Base-by-base conservation (phyloP, 2,888 invertebrate species). In the Meganola albula region DNA sequence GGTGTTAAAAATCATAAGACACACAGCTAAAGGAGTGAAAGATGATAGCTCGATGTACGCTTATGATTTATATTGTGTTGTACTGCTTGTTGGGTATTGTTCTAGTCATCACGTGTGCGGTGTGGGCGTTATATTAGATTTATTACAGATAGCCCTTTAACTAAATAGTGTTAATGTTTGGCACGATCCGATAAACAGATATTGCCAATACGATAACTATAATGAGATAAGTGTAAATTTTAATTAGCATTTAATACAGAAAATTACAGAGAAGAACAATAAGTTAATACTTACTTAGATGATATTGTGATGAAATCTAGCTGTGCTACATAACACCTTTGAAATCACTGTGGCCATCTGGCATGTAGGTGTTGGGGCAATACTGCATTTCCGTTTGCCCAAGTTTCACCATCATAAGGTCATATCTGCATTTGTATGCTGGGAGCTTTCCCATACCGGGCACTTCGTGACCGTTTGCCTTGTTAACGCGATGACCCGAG, bases 401-500 rank as follows among this genome's bases (percentile, higher is more conserved):
- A 53, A 48, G 43, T 47, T 31, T 36, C 50, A 58, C 40, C 44
- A 47, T 52, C 58, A 71, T 60, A 74, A 72, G 65, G 74, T 65
- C 67, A 65, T 76, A 79, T 68, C 70, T 74, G 63, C 74, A 74
- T 69, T 74, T 75, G 65, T 75, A 80, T 75, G 69, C 75, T 84
- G 83, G 74, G 84, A 84, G 78, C 78, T 76, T 83, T 84, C 84
- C 82, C 84, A 84, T 76, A 74, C 64, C 79, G 82, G 79, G 74
- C 79, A 75, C 67, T 61, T 75, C 78, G 78, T 83, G 83, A 83
- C 83, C 83, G 80, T 62, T 75, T 64, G 76, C 65, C 79, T 80
- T 77, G 80, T 83, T 82, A 80, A 69, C 64, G 67, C 68, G 80
- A 77, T 83, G 82, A 79, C 82, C 82, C 53, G 75, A 53, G 58